Conservation (phyloP, 2,113 vertebrate species). For the Prolemur simus region DNA sequence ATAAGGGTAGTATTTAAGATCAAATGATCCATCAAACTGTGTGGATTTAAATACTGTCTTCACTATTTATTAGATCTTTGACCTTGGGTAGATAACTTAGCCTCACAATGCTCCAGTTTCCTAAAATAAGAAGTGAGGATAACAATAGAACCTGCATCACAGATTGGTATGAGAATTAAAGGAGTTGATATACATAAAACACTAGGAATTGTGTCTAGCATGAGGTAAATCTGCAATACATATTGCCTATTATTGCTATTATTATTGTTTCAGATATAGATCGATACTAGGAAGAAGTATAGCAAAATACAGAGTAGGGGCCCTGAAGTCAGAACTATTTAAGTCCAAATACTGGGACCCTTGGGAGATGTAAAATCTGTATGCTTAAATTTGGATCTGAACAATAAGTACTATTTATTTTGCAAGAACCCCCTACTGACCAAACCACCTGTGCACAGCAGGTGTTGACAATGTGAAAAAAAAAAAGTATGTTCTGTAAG, state of each 20-base stretch:
- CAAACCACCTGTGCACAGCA: background rate
- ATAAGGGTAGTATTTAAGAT: slow-evolving; percentile 17
- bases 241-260: background rate
- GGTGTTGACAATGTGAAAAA: background rate
- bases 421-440: background rate
- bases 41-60: slow-evolving; percentile 28
- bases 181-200: background rate
- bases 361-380: background rate
- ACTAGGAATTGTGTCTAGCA: background rate
- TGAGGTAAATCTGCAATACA: background rate
- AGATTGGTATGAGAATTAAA: background rate
- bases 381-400: background rate
- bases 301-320: background rate
- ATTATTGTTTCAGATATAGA: background rate
- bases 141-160: background rate
- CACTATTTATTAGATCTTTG: slow-evolving; percentile 35
- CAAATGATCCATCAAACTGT: slow-evolving; percentile 3
- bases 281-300: background rate
- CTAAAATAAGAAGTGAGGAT: background rate
- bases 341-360: background rate
- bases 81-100: background rate
- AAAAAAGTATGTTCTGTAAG: background rate
- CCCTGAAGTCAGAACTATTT: background rate
- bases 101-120: background rate
- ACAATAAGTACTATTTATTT: slow-evolving; percentile 17